Percentiles rank a stretch among this genome's conserved stretches.
Conservation (phyloP, 2,888 invertebrate species). For the Arge pagana region DNA sequence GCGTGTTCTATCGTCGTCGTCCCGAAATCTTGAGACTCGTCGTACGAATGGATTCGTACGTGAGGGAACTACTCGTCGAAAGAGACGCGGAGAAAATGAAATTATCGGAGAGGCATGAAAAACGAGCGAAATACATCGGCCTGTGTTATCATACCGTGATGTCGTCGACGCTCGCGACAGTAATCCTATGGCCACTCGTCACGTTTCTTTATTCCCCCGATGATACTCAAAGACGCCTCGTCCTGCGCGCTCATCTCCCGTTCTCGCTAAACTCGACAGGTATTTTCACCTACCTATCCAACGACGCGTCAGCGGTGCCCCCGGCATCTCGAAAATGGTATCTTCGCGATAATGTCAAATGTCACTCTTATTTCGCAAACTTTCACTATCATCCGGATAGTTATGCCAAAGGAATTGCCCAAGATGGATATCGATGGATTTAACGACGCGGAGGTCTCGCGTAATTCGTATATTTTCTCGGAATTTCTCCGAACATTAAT, state of each 20-base stretch:
- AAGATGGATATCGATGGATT: too few relatives aligned
- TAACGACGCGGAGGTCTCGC: too few relatives aligned
- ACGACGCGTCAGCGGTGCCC: too few relatives aligned
- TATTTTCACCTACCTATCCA: too few relatives aligned
- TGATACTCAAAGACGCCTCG: neutral
- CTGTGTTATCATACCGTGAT: neutral
- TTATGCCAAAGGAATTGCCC: too few relatives aligned
- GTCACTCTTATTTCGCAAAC: too few relatives aligned
- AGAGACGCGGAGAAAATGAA: neutral
- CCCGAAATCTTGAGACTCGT: constrained; percentile 4
- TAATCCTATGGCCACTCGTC: neutral
- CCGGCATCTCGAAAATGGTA: too few relatives aligned
- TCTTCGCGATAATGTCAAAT: too few relatives aligned
- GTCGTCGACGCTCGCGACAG: neutral
- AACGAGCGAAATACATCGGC: neutral
- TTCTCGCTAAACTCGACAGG: constrained; percentile 3
- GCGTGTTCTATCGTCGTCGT: constrained; percentile 1
- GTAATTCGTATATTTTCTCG: too few relatives aligned
- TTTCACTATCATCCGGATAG: too few relatives aligned
- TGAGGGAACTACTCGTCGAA: neutral
- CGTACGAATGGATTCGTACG: neutral
- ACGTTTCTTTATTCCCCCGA: neutral
- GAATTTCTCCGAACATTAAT: too few relatives aligned
- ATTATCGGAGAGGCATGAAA: neutral
- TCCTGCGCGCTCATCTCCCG: neutral